Conservation (phyloP, 1,140 invertebrate genomes). For the Cyclargus thomasi region DNA sequence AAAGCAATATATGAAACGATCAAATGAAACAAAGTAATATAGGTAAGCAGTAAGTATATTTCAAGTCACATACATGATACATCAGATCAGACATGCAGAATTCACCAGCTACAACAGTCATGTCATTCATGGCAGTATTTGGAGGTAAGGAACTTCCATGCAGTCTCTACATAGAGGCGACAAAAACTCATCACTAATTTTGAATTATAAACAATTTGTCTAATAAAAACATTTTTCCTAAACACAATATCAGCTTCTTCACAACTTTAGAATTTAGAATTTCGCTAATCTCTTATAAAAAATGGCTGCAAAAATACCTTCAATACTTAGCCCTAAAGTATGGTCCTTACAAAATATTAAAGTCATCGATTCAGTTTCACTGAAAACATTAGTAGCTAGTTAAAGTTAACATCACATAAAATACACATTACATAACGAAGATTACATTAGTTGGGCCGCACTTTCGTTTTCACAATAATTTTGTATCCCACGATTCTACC, state of each 20-base stretch:
- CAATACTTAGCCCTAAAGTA: slow-evolving; percentile 6
- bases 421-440: slow-evolving; percentile 52
- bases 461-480: slow-evolving; percentile 3
- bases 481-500: neutral
- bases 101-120: slow-evolving; percentile 9
- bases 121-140: neutral
- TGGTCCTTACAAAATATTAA: slow-evolving; percentile 15
- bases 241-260: neutral
- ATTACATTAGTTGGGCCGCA: slow-evolving; percentile 12
- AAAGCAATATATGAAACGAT: neutral
- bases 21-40: slow-evolving; percentile 1
- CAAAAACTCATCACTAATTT: neutral
- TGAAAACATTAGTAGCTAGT: slow-evolving; percentile 52
- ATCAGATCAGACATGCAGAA: slow-evolving; percentile 3
- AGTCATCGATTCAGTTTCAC: slow-evolving; percentile 45
- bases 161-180: neutral
- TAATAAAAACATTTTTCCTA: neutral
- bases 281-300: slow-evolving; percentile 8
- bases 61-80: slow-evolving; percentile 1
- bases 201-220: neutral
- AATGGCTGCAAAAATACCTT: neutral
- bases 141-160: slow-evolving; percentile 3
- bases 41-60: slow-evolving; percentile 12
- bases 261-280: slow-evolving; percentile 8
- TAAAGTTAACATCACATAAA: slow-evolving; percentile 53